A percentile compares a stretch with the other conserved stretches of the same genome.
Conservation (phyloP, 1,140 invertebrate genomes). For the Caenorhabditis brenneri region DNA sequence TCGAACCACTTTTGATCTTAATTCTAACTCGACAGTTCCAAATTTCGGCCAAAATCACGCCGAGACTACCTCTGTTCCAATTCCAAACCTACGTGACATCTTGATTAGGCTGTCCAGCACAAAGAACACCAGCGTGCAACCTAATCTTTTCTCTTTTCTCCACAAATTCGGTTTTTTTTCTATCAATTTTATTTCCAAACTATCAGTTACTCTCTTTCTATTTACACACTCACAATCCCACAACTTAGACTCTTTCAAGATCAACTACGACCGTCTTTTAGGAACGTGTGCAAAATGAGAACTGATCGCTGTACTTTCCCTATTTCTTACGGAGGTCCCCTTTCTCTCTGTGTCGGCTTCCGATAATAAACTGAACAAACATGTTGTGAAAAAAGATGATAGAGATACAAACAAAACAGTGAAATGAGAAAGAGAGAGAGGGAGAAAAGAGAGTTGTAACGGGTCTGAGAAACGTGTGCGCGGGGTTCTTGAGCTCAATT, state of each 20-base stretch:
- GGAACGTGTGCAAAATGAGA: not conserved
- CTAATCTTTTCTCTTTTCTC: not conserved
- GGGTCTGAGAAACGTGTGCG: slow-evolving; percentile 34
- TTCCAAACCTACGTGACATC: not conserved
- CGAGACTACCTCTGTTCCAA: not conserved
- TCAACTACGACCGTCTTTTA: not conserved
- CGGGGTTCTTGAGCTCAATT: slow-evolving; percentile 17
- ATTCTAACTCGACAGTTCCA: too few relatives aligned
- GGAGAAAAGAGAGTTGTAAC: not conserved
- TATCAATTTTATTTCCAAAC: not conserved
- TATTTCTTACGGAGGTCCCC: not conserved
- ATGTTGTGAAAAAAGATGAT: not conserved
- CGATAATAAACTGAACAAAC: slow-evolving; percentile 44
- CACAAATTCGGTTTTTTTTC: too few relatives aligned
- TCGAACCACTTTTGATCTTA: too few relatives aligned
- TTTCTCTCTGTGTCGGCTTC: not conserved
- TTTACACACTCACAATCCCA: not conserved
- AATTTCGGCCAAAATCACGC: too few relatives aligned
- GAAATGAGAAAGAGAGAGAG: too few relatives aligned
- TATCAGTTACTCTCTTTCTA: slow-evolving; percentile 24
- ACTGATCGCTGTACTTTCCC: slow-evolving; percentile 26
- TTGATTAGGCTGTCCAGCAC: not conserved
- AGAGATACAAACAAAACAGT: not conserved
- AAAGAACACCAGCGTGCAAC: slow-evolving; percentile 16
- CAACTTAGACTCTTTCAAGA: slow-evolving; percentile 11